Evolutionary conservation across 2,113 vertebrate genomes (phyloP), one percentile per base, ranked within the genome.

Genomic region (Thalassarche chlororhynchos): DNA sequence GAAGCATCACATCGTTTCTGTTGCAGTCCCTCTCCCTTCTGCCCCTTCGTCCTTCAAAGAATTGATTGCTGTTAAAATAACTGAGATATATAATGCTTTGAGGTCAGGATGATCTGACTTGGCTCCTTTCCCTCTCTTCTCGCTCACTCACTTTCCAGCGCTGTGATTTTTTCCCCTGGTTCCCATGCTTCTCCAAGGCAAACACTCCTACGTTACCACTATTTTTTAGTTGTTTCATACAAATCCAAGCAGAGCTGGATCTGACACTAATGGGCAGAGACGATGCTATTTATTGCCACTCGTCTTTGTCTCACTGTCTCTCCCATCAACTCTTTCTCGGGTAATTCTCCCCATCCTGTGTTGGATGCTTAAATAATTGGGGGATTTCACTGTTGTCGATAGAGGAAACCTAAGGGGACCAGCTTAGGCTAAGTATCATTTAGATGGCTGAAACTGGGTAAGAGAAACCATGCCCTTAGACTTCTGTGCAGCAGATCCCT

Each of bases 31-130:
- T 66, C 75, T 72, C 68, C 42, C 18, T 93, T 90, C 95, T 89
- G 78, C 77, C 82, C 95, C 96, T 98, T 96, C 23, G 94, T 97
- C 98, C 98, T 99, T 98, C 97, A 96, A 93, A 91, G 24, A 96
- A 99, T 99, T 96, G 98, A 99, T 99, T 98, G 97, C 97, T 97
- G 96, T 95, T 98, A 96, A 97, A 98, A 97, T 97, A 98, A 96
- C 96, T 32, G 93, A 98, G 97, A 97, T 98, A 98, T 84, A 79
- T 96, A 97, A 95, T 96, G 96, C 93, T 96, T 95, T 96, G 90
- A 97, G 98, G 97, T 98, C 98, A 95, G 97, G 91, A 97, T 98
- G 97, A 90, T 94, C 98, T 82, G 91, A 92, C 78, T 97, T 96
- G 81, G 77, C 93, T 93, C 54, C 47, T 84, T 94, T 88, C 77